Conservation (phyloP, 2,797 vertebrate species). For the Anolis apletophallus region DNA sequence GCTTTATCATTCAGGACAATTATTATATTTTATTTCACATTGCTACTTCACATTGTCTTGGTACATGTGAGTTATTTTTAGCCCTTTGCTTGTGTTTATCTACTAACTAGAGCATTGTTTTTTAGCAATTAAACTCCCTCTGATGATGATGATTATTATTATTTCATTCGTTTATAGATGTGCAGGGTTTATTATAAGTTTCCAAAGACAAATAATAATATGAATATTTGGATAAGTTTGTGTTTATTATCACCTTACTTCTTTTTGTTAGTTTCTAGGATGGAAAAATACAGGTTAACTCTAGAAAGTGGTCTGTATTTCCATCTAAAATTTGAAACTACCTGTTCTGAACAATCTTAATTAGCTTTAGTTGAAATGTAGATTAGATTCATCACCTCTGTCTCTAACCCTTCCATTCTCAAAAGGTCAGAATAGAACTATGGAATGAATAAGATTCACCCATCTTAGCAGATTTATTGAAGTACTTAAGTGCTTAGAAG, state of each 20-base stretch:
- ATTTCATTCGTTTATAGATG: neutral
- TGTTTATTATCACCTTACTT: neutral
- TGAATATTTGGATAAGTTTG: neutral
- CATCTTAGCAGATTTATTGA: no score
- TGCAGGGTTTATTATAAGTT: neutral
- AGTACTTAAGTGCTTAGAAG: no score
- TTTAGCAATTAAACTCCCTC: slow-evolving; percentile 47
- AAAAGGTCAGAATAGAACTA: neutral
- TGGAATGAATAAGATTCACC: neutral
- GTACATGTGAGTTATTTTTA: slow-evolving; percentile 48
- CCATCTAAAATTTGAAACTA: neutral
- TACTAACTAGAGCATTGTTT: slow-evolving; percentile 46
- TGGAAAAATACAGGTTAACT: neutral
- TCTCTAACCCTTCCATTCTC: neutral
- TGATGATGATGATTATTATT: neutral
- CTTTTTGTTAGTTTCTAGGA: slow-evolving; percentile 1
- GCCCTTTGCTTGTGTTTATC: slow-evolving; percentile 31
- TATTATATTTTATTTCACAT: slow-evolving; percentile 39
- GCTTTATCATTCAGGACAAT: slow-evolving; percentile 42
- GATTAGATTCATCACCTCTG: neutral
- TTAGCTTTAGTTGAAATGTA: neutral
- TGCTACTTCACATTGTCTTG: slow-evolving; percentile 38
- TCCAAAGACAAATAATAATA: neutral
- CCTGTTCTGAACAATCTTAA: neutral
- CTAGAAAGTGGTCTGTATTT: neutral